phyloP scores from a whole-genome alignment of 1,140 invertebrate species.

The Solenopsis invicta region DNA sequence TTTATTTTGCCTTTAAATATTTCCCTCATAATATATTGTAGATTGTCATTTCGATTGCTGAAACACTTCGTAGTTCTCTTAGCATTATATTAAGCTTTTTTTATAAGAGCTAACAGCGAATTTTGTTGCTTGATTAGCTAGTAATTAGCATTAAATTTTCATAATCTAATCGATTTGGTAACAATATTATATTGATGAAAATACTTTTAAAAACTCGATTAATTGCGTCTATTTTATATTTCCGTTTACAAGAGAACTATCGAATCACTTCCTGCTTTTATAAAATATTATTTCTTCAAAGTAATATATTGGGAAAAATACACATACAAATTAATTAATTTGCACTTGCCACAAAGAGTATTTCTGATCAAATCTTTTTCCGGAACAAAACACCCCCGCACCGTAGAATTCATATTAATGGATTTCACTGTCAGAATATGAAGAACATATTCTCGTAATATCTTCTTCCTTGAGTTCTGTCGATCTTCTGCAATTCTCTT shows the following conservation, averaged over 20 bases:
- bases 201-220: not conserved
- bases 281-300: constrained; percentile 9
- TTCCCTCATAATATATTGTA: not conserved
- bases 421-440: constrained; percentile 1
- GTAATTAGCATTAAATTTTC: constrained; percentile 8
- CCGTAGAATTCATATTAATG: constrained; percentile 21
- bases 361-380: constrained; percentile 20
- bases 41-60: constrained; percentile 27
- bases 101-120: not conserved
- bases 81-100: not conserved
- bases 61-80: constrained; percentile 30
- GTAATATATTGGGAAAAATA: not conserved
- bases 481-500: constrained; percentile 15
- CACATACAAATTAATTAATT: constrained; percentile 12
- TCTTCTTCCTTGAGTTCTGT: constrained; percentile 41
- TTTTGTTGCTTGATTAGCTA: constrained; percentile 3
- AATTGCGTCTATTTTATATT: constrained; percentile 5
- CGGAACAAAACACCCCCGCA: constrained; percentile 16
- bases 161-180: constrained; percentile 9
- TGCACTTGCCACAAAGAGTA: not conserved
- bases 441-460: constrained; percentile 26
- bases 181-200: not conserved
- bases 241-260: not conserved
- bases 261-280: not conserved
- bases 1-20: constrained; percentile 8